A percentile compares a stretch with the other conserved stretches of the same genome.
Conservation (phyloP, 30 jellyfish, hydroid and myxozoan species). For the Aurelia coerulea region DNA sequence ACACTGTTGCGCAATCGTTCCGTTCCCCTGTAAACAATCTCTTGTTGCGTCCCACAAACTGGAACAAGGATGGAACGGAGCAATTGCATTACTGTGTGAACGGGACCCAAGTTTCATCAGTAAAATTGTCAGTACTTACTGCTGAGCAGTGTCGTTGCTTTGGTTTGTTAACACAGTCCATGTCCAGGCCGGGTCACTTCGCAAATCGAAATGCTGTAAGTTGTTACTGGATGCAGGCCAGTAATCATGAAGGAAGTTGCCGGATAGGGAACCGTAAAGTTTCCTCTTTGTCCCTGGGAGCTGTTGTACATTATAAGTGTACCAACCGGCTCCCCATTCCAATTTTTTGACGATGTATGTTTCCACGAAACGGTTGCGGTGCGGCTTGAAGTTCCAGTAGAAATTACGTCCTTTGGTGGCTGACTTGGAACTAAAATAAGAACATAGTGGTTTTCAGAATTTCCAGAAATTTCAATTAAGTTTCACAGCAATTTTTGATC, state of each 20-base stretch:
- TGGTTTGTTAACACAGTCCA: conserved; percentile 61
- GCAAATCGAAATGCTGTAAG: conserved; percentile 40
- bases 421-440: no score
- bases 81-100: no score
- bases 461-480: no score
- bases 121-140: background rate
- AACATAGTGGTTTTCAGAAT: no score
- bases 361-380: conserved; percentile 43
- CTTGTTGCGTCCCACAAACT: no score
- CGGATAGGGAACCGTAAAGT: background rate
- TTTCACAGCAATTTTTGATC: no score
- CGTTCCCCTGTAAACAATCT: no score
- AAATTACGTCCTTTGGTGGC: conserved; percentile 35
- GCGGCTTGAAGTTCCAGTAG: conserved; percentile 12
- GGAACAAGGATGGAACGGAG: no score
- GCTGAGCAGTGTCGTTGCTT: conserved; percentile 43
- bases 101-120: no score
- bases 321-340: background rate
- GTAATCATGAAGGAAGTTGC: no score
- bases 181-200: conserved; percentile 36
- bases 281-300: background rate
- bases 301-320: background rate
- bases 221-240: conserved; percentile 31
- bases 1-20: no score
- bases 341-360: background rate